phyloP scores from a whole-genome alignment of 2,797 vertebrate genomes.

The Cynopterus sphinx region DNA sequence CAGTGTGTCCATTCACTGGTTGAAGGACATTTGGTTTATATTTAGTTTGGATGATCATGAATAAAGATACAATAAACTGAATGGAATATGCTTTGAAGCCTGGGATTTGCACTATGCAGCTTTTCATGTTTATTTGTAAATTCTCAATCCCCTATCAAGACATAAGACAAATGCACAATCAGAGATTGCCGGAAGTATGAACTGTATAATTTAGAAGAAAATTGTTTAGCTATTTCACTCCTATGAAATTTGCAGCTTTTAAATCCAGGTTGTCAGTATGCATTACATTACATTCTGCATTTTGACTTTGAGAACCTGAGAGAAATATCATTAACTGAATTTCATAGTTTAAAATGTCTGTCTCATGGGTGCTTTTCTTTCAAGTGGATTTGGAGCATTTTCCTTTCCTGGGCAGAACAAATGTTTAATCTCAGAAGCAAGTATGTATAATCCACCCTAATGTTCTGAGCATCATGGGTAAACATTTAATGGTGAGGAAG shows the following conservation, averaged over 20 bases:
- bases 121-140: slow-evolving; percentile 56
- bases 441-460: neutral
- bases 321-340: slow-evolving; percentile 22
- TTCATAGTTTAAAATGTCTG: slow-evolving; percentile 42
- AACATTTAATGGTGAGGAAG: slow-evolving; percentile 3
- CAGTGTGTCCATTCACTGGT: neutral
- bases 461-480: neutral
- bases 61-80: neutral
- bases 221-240: slow-evolving; percentile 20
- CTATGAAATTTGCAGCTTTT: slow-evolving; percentile 24
- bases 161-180: neutral
- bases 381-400: neutral
- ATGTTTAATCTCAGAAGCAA: neutral
- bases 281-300: neutral
- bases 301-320: slow-evolving; percentile 46
- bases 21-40: neutral
- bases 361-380: slow-evolving; percentile 6
- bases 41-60: neutral
- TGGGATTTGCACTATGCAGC: neutral
- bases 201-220: neutral
- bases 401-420: neutral
- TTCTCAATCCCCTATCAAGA: neutral
- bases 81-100: neutral
- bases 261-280: neutral
- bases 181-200: neutral